Conservation (phyloP, 1,140 invertebrate species). For the Macrosteles quadrilineatus region DNA sequence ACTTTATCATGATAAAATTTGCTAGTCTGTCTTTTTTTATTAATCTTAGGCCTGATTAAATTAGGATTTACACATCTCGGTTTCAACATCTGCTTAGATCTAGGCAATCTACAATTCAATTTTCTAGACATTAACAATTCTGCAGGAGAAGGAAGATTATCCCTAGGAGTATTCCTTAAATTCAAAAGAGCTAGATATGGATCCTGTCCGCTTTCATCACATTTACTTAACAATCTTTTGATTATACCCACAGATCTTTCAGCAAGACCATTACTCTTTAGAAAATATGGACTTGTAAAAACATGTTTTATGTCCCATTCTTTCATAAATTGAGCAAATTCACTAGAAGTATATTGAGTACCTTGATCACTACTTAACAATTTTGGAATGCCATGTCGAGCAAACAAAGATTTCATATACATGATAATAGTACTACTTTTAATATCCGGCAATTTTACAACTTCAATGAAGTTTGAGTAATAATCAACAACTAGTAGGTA, state of each 20-base stretch:
- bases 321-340: conserved; percentile 33
- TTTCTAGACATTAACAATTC: conserved; percentile 5
- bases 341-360: conserved; percentile 29
- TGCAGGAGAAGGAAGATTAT: background rate
- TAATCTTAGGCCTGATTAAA: no score
- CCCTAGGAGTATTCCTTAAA: background rate
- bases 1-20: background rate
- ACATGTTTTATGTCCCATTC: conserved; percentile 26
- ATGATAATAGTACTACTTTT: conserved; percentile 4
- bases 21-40: background rate
- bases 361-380: conserved; percentile 45
- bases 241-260: conserved; percentile 31
- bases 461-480: conserved; percentile 37
- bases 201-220: background rate
- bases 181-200: conserved; percentile 4
- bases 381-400: conserved; percentile 44
- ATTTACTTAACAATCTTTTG: conserved; percentile 34
- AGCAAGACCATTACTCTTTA: conserved; percentile 34
- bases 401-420: conserved; percentile 44
- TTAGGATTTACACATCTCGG: conserved; percentile 36
- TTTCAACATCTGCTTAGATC: background rate
- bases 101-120: background rate
- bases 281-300: conserved; percentile 28
- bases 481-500: conserved; percentile 39
- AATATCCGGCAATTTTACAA: background rate